Percentiles rank a stretch among this genome's conserved stretches.
phyloP scores from a whole-genome alignment of 1,140 invertebrate genomes.

The Caenorhabditis tropicalis region DNA sequence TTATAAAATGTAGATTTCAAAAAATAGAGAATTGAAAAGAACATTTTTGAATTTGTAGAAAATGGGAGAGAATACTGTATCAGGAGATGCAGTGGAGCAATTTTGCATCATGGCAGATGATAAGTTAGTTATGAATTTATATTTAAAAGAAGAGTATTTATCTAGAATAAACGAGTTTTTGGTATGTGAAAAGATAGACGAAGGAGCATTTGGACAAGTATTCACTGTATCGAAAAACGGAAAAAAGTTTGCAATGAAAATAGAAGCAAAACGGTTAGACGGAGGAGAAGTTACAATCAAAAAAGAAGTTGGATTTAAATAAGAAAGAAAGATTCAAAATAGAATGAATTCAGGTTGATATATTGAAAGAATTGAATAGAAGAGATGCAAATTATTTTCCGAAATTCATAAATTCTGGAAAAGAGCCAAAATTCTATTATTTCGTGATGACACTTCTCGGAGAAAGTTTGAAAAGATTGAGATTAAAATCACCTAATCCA shows the following conservation, averaged over 20 bases:
- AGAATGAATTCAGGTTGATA: not conserved
- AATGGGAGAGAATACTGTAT: too few relatives aligned
- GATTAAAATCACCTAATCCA: too few relatives aligned
- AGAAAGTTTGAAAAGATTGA: too few relatives aligned
- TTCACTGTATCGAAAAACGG: not conserved
- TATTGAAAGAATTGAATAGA: not conserved
- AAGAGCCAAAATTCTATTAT: too few relatives aligned
- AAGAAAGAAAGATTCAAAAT: not conserved
- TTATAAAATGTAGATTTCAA: too few relatives aligned
- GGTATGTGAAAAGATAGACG: not conserved
- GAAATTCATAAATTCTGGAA: too few relatives aligned
- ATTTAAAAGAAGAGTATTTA: not conserved
- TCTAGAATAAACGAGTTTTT: not conserved
- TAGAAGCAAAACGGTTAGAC: not conserved
- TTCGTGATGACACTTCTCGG: too few relatives aligned
- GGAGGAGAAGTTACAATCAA: not conserved
- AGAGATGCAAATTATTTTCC: not conserved
- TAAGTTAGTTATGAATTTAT: too few relatives aligned
- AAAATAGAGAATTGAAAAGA: too few relatives aligned
- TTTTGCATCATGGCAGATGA: too few relatives aligned
- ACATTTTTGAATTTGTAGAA: too few relatives aligned
- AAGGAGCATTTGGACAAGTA: slow-evolving; percentile 12
- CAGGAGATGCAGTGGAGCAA: too few relatives aligned
- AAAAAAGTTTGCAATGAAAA: slow-evolving; percentile 3
- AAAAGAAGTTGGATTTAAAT: not conserved